Base-by-base conservation (phyloP, 2,797 vertebrate species). In the Catostomus latipinnis region DNA sequence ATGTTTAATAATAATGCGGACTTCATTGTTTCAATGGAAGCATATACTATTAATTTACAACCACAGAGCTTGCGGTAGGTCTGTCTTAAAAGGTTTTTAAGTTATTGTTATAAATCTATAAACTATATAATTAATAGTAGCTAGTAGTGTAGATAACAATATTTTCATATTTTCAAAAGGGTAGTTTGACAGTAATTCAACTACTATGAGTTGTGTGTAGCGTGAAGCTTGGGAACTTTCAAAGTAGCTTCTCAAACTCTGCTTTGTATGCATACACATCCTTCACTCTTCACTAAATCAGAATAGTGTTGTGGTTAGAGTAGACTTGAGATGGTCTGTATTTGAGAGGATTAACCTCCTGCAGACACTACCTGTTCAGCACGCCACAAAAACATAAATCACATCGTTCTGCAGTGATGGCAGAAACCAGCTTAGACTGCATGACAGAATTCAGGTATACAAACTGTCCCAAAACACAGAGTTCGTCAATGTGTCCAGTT, bases 261-360 rank as follows among this genome's bases (percentile, higher is more conserved):
- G 43, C 14, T 48, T 18, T 45, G 18, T 49, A 60, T 72, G 56
- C 14, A 58, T 13, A 11, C 13, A 52, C 34, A 66, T 0, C 34
- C 13, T 45, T 54, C 48, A 14, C 6, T 52, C 8, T 14, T 6
- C 60, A 63, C 48, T 12, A 63, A 74, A 74, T 16, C 72, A 45
- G 18, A 63, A 8, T 43, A 74, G 49, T 74, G 60, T 48, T 74
- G 18, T 43, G 71, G 71, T 53, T 74, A 62, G 58, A 74, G 18
- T 12, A 69, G 74, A 58, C 46, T 8, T 77, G 18, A 22, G 22
- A 22, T 22, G 34, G 14, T 60, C 54, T 45, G 60, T 63, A 60
- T 74, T 74, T 65, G 61, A 74, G 61, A 12, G 61, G 61, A 65
- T 74, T 74, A 65, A 54, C 22, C 61, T 74, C 73, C 22, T 12